Base-by-base conservation (phyloP, 1,140 invertebrate species). In the Mesaphorura yosii region DNA sequence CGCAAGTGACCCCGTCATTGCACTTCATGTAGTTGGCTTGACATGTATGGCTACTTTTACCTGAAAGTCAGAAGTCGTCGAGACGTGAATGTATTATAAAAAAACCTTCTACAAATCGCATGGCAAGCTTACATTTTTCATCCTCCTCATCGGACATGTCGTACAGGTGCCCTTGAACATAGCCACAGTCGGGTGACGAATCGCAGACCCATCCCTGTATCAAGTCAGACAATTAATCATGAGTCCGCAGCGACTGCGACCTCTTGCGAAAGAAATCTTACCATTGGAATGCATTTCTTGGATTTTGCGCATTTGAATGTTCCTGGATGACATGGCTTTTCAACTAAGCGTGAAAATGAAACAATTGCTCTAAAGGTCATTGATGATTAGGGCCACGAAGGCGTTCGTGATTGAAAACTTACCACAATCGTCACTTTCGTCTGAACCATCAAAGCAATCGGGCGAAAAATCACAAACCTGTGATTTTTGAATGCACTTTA, bases 21-120 rank as follows among this genome's bases (percentile, higher is more conserved):
- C 80, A 82, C 2, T 72, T 70, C 26, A 76, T 76, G 59, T 73
- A 68, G 65, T 81, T 81, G 55, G 72, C 72, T 19, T 68, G 70
- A 64, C 80, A 83, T 37, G 68, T 68, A 62, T 72, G 69, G 46
- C 55, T 64, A 42, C 60, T 71, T 52, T 70, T 64, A 58, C 76
- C 76, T 78, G n/a, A n/a, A 65, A 31, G 19, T 40, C 7, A 19
- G 45, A 40, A n/a, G n/a, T n/a, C n/a, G n/a, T n/a, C n/a, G n/a
- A n/a, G n/a, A n/a, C n/a, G n/a, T n/a, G n/a, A n/a, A n/a, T n/a
- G n/a, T n/a, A n/a, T n/a, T n/a, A 39, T 38, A 40, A 50, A 15
- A 53, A 38, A 47, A 27, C 15, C 29, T 10, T 41, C n/a, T 29
- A 7, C 23, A 51, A 34, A 17, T 19, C 25, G 29, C 6, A 45